phyloP scores from a whole-genome alignment of 2,888 invertebrate genomes.

The Drosophila kuntzei region DNA sequence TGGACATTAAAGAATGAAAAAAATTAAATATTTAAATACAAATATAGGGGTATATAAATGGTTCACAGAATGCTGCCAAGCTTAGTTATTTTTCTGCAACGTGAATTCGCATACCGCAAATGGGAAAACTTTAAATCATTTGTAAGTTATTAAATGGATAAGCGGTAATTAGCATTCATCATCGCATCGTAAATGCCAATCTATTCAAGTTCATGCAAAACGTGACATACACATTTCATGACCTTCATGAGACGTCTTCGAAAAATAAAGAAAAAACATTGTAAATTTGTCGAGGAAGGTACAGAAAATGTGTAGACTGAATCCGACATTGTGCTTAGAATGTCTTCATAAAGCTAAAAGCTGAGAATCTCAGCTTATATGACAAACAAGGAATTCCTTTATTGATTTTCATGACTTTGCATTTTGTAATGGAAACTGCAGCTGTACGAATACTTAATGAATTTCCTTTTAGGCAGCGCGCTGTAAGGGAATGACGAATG shows the following conservation, averaged over 20 bases:
- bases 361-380: not conserved
- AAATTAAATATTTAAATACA: not conserved
- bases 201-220: slow-evolving; percentile 55
- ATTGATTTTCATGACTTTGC: slow-evolving; percentile 4
- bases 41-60: slow-evolving; percentile 9
- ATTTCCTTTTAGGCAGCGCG: not conserved
- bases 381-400: slow-evolving; percentile 11
- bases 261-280: not conserved
- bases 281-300: slow-evolving; percentile 2
- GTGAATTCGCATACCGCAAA: slow-evolving; percentile 4
- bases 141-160: slow-evolving; percentile 18
- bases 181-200: slow-evolving; percentile 38
- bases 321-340: not conserved
- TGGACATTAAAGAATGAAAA: not conserved
- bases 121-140: not conserved
- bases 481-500: not conserved
- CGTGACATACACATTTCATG: slow-evolving; percentile 53
- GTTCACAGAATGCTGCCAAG: not conserved
- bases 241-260: not conserved
- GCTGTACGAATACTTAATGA: not conserved
- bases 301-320: not conserved
- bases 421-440: slow-evolving; percentile 3
- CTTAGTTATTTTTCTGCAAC: not conserved
- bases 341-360: not conserved
- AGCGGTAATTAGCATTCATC: slow-evolving; percentile 56